phyloP scores from a whole-genome alignment of 1,140 invertebrate species.

The Ooceraea biroi region DNA sequence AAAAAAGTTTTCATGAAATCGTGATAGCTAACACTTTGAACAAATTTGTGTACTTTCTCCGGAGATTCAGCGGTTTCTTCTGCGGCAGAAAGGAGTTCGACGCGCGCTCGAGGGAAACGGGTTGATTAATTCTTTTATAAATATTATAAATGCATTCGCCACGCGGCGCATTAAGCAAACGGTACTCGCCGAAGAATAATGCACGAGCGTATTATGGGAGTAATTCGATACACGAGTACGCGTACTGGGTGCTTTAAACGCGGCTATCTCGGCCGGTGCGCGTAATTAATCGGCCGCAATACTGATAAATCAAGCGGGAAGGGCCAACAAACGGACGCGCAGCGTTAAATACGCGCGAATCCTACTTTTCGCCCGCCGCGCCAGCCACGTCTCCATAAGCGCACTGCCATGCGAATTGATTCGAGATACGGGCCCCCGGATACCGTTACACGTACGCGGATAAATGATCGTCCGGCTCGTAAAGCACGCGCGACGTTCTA shows the following conservation, averaged over 20 bases:
- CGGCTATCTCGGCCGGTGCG: not conserved
- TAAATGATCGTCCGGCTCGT: slow-evolving; percentile 20
- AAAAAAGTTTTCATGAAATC: not conserved
- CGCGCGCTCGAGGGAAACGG: not conserved
- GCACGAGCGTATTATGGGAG: slow-evolving; percentile 4
- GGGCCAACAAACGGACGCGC: not conserved
- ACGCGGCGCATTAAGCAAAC: slow-evolving; percentile 36
- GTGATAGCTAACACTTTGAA: not conserved
- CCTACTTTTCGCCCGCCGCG: slow-evolving; percentile 19
- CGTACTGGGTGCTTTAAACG: slow-evolving; percentile 13
- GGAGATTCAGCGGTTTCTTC: not conserved
- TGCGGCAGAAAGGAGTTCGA: not conserved
- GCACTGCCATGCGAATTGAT: slow-evolving; percentile 24
- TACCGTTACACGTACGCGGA: slow-evolving; percentile 28
- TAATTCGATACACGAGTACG: slow-evolving; percentile 40
- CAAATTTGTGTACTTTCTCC: slow-evolving; percentile 16
- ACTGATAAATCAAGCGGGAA: slow-evolving; percentile 44
- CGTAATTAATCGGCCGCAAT: slow-evolving; percentile 38
- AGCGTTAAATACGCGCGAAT: slow-evolving; percentile 34
- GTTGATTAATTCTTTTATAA: slow-evolving; percentile 48
- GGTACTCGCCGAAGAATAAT: slow-evolving; percentile 25
- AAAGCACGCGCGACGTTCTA: slow-evolving; percentile 26
- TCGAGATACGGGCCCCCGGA: slow-evolving; percentile 14
- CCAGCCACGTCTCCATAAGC: no score
- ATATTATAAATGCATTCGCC: slow-evolving; percentile 34